Evolutionary conservation across 2,888 invertebrate species (phyloP).

Genomic region (Stenolophus ochropezus): DNA sequence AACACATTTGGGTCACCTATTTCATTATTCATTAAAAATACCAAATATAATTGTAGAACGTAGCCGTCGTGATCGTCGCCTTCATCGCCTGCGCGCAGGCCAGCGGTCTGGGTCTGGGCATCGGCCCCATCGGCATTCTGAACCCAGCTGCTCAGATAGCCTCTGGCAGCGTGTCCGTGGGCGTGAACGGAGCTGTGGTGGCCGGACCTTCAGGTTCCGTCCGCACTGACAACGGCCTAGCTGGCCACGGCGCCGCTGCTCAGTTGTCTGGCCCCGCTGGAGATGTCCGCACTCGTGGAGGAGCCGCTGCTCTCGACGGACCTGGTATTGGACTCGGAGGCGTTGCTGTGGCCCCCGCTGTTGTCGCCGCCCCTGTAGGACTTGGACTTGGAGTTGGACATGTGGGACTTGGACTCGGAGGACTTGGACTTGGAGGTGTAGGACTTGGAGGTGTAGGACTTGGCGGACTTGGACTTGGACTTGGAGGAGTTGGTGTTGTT

Average conservation of each 20-base stretch:
- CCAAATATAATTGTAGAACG: neutral
- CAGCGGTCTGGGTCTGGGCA: neutral
- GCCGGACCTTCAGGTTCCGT: slow-evolving; percentile 26
- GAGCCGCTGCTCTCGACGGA: slow-evolving; percentile 10
- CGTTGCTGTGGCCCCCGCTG: neutral
- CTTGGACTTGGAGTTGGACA: neutral
- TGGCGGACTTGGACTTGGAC: neutral
- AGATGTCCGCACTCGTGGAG: slow-evolving; percentile 40
- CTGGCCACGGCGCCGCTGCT: slow-evolving; percentile 2
- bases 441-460: neutral
- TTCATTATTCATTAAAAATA: no score
- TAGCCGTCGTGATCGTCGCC: slow-evolving; percentile 17
- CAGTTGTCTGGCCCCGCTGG: slow-evolving; percentile 12
- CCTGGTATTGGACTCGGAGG: slow-evolving; percentile 6
- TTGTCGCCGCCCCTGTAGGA: neutral
- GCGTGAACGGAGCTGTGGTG: slow-evolving; percentile 4
- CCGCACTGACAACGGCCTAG: slow-evolving; percentile 15
- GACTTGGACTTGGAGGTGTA: neutral
- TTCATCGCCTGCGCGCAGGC: neutral
- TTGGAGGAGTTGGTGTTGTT: neutral
- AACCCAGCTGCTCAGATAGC: slow-evolving; percentile 17
- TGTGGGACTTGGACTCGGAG: neutral
- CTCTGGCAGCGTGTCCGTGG: slow-evolving; percentile 9
- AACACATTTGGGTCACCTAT: no score
- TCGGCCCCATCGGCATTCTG: neutral